A percentile compares a stretch with the other conserved stretches of the same genome.
Conservation (phyloP, 2,113 vertebrate genomes). For the Chionomys nivalis region DNA sequence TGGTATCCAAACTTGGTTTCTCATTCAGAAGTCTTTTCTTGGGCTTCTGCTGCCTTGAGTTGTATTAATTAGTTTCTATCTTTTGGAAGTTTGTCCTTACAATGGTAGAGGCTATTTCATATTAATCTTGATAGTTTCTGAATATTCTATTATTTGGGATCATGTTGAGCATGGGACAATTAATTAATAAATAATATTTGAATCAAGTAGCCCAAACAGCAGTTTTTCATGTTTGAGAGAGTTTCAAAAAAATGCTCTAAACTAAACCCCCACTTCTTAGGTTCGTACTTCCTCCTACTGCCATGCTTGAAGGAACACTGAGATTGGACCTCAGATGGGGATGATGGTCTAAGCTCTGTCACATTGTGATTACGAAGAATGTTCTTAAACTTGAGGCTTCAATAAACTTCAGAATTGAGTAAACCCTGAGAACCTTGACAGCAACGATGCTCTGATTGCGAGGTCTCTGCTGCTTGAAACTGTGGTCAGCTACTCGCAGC, state of each 20-base stretch:
- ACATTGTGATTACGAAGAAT: background rate
- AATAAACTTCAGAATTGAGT: background rate
- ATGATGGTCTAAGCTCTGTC: background rate
- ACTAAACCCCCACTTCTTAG: background rate
- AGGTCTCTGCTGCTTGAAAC: background rate
- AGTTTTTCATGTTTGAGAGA: background rate
- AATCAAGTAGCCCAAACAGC: background rate
- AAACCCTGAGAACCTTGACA: slow-evolving; percentile 1
- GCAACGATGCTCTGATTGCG: background rate
- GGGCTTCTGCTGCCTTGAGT: background rate
- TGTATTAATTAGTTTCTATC: slow-evolving; percentile 9
- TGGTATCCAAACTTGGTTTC: background rate
- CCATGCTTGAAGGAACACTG: slow-evolving; percentile 21
- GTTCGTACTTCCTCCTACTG: background rate
- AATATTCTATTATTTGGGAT: background rate
- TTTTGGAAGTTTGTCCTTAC: background rate
- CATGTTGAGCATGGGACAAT: background rate
- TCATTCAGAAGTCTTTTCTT: background rate
- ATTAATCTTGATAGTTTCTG: slow-evolving; percentile 13
- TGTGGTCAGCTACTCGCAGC: background rate
- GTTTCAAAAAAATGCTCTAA: background rate
- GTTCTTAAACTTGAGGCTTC: slow-evolving; percentile 42
- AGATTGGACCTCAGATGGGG: background rate
- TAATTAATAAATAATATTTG: background rate
- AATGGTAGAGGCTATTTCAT: background rate